Percentiles rank a stretch among this genome's conserved stretches.
Evolutionary conservation across 2,113 vertebrate genomes (phyloP).

Genomic region (Thamnophis sirtalis): DNA sequence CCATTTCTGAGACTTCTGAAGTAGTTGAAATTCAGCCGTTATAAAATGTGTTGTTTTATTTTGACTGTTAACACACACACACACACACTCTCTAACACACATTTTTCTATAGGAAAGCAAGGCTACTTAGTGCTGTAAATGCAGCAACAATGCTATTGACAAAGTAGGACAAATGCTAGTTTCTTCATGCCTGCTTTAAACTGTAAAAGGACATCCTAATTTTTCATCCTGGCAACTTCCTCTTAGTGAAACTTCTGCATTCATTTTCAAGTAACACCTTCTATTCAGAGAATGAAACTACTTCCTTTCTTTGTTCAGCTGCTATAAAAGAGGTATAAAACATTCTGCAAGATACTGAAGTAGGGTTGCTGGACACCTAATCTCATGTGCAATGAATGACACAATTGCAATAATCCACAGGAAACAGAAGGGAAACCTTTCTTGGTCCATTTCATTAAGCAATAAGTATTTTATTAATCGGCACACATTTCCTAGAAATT

Average conservation of each 20-base stretch:
- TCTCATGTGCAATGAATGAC: constrained; percentile 38
- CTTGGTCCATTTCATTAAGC: constrained; percentile 10
- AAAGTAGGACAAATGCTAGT: background rate
- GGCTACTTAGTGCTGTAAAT: background rate
- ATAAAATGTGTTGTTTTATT: background rate
- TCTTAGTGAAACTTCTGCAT: background rate
- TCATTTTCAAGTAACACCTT: background rate
- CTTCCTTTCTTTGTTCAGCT: constrained; percentile 38
- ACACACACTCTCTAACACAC: background rate
- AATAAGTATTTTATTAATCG: constrained; percentile 30
- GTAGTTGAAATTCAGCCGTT: background rate
- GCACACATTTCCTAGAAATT: constrained; percentile 35
- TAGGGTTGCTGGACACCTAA: constrained; percentile 26
- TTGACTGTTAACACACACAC: background rate
- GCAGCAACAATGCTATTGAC: background rate
- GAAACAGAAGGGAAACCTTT: constrained; percentile 50
- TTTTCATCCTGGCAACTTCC: constrained; percentile 1
- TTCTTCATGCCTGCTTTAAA: background rate
- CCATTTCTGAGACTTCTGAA: background rate
- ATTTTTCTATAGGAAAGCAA: background rate
- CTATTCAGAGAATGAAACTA: constrained; percentile 30
- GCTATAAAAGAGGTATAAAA: constrained; percentile 37
- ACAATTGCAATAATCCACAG: constrained; percentile 37
- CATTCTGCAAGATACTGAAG: constrained; percentile 32
- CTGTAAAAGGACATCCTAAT: background rate